Conservation (phyloP, 2,797 vertebrate genomes). For the Sternotherus odoratus region DNA sequence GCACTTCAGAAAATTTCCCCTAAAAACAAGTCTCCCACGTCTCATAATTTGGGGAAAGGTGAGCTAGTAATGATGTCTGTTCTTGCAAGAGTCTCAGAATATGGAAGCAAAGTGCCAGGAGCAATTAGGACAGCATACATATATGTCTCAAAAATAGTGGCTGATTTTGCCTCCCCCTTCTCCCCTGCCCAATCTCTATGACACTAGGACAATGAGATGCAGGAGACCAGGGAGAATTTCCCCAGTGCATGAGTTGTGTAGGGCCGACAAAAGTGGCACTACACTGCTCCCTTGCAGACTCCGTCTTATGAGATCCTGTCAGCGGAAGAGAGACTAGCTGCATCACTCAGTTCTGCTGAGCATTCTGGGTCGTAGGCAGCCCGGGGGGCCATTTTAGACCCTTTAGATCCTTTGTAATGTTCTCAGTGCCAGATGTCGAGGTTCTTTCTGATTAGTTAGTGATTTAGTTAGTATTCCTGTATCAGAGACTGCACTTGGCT, state of each 20-base stretch:
- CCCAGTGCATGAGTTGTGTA: not conserved
- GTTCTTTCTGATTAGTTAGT: not conserved
- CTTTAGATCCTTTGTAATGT: not conserved
- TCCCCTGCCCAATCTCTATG: no score
- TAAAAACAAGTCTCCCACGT: not conserved
- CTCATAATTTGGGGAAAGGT: not conserved
- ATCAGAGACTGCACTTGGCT: not conserved
- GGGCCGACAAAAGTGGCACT: fast-evolving
- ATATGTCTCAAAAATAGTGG: not conserved
- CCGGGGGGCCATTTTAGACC: not conserved
- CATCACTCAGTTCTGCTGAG: not conserved
- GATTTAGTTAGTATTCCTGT: not conserved
- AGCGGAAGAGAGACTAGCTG: not conserved
- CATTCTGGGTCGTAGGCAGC: not conserved
- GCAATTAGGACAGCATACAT: not conserved
- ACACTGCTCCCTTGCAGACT: not conserved
- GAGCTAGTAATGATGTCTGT: not conserved
- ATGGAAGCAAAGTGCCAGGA: not conserved
- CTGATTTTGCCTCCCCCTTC: not conserved
- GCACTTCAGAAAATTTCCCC: not conserved
- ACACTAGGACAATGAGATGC: not conserved
- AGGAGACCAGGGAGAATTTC: not conserved
- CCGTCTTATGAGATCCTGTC: not conserved
- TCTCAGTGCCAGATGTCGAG: not conserved
- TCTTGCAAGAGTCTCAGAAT: not conserved